Conservation (phyloP, 2,888 invertebrate species). For the Euproctis similis region DNA sequence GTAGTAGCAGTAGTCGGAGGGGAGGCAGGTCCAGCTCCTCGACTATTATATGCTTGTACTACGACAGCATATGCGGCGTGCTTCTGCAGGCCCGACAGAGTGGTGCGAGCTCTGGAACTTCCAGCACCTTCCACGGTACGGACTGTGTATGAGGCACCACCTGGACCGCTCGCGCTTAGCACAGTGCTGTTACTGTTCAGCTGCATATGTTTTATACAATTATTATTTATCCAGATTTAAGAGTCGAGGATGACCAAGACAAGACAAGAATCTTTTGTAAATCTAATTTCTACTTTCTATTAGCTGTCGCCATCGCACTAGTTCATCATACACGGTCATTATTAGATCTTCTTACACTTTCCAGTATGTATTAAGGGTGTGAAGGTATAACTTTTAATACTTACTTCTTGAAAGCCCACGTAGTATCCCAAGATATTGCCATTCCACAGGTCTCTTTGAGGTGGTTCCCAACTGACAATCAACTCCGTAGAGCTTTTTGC, state of each 20-base stretch:
- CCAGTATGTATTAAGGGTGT: too few relatives aligned
- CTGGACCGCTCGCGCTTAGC: slow-evolving; percentile 61
- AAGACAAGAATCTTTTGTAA: too few relatives aligned
- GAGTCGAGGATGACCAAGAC: too few relatives aligned
- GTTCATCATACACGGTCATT: too few relatives aligned
- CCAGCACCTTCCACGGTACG: slow-evolving; percentile 87
- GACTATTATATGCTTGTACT: slow-evolving; percentile 90
- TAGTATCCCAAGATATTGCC: slow-evolving; percentile 91
- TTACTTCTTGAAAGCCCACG: slow-evolving; percentile 86
- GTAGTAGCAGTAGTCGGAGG: slow-evolving; percentile 87
- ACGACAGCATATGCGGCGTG: slow-evolving; percentile 88
- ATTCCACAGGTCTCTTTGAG: slow-evolving; percentile 89
- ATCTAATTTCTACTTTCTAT: too few relatives aligned
- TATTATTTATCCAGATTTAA: neutral
- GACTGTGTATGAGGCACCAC: slow-evolving; percentile 79
- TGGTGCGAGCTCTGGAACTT: slow-evolving; percentile 78
- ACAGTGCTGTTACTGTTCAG: slow-evolving; percentile 64
- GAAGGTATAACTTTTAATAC: too few relatives aligned
- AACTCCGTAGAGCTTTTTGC: slow-evolving; percentile 90
- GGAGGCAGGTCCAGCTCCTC: slow-evolving; percentile 90
- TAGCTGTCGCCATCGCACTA: too few relatives aligned
- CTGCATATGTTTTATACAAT: slow-evolving; percentile 25
- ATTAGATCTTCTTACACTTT: too few relatives aligned
- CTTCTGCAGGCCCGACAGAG: slow-evolving; percentile 82
- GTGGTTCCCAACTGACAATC: slow-evolving; percentile 90